Percentiles rank a stretch among this genome's conserved stretches.
Conservation (phyloP, 2,113 vertebrate genomes). For the Leucopternis melanops region DNA sequence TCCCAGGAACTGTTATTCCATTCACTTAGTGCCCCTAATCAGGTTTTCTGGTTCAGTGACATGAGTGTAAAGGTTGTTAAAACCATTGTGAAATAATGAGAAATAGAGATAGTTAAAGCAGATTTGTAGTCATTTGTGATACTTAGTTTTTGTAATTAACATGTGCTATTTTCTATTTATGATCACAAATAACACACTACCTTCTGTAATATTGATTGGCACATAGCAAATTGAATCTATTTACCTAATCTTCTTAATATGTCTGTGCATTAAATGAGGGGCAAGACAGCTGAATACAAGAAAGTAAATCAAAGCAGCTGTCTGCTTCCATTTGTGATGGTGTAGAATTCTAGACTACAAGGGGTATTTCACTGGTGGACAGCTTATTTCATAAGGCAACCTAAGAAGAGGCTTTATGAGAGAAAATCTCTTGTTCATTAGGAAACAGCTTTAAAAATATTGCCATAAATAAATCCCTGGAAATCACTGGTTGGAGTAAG, state of each 20-base stretch:
- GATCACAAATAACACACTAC: not conserved
- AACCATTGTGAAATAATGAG: not conserved
- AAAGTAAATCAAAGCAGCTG: not conserved
- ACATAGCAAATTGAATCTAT: not conserved
- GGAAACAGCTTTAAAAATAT: constrained; percentile 8
- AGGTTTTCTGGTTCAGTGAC: not conserved
- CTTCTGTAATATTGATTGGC: not conserved
- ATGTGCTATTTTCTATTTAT: not conserved
- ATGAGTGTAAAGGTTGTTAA: not conserved
- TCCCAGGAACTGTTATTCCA: not conserved
- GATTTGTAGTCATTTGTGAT: not conserved
- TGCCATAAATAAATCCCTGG: not conserved
- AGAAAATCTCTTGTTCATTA: constrained; percentile 19
- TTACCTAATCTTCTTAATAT: constrained; percentile 8
- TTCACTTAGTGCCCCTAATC: not conserved
- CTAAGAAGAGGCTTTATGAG: not conserved
- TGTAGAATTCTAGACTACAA: not conserved
- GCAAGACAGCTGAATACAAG: not conserved
- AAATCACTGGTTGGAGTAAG: not conserved
- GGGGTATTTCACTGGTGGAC: not conserved
- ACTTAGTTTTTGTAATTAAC: not conserved
- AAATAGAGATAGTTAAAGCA: not conserved
- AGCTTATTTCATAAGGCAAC: not conserved
- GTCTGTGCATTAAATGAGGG: not conserved
- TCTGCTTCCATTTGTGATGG: not conserved